Percentiles rank a stretch among this genome's conserved stretches.
These are phyloP conservation scores for Harlomillsia oculata DNA, from an alignment of 1,140 invertebrate genomes.

Conservation along the genomic window DNA sequence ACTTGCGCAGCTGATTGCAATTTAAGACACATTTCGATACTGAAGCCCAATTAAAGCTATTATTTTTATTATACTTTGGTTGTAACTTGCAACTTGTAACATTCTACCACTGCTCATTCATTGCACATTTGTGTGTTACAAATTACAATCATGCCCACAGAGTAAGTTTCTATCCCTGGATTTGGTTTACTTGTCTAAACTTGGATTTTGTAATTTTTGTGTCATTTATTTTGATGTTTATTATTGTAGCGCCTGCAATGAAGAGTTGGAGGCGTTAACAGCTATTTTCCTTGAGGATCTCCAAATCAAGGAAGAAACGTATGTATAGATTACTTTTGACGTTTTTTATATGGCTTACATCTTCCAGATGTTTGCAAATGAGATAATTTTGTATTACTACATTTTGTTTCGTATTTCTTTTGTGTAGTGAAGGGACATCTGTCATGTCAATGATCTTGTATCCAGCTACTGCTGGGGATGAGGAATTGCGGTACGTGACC, in stretches of 20 bases:
- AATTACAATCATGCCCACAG: slow-evolving; percentile 17
- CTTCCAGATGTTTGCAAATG: background rate
- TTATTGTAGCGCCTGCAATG: slow-evolving; percentile 25
- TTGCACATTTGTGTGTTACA: background rate
- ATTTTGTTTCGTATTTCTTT: slow-evolving; percentile 8
- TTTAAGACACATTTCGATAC: too few relatives aligned
- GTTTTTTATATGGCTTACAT: background rate
- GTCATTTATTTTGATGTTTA: background rate
- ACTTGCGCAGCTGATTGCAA: too few relatives aligned
- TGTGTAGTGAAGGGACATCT: slow-evolving; percentile 33
- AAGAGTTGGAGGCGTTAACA: slow-evolving; percentile 37
- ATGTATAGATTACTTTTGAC: slow-evolving; percentile 5
- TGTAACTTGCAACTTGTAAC: too few relatives aligned
- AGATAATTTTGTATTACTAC: slow-evolving; percentile 4
- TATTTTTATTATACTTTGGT: background rate
- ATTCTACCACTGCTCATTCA: background rate
- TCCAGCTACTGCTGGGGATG: slow-evolving; percentile 44
- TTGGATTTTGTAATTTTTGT: background rate
- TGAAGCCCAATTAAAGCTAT: background rate
- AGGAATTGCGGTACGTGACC: slow-evolving; percentile 43
- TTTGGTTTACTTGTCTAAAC: background rate
- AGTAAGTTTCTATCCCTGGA: slow-evolving; percentile 12
- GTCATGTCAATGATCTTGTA: slow-evolving; percentile 40
- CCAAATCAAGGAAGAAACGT: slow-evolving; percentile 20
- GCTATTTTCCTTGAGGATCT: slow-evolving; percentile 39